phyloP scores from a whole-genome alignment of 2,113 vertebrate species.

The Octodon degus region DNA sequence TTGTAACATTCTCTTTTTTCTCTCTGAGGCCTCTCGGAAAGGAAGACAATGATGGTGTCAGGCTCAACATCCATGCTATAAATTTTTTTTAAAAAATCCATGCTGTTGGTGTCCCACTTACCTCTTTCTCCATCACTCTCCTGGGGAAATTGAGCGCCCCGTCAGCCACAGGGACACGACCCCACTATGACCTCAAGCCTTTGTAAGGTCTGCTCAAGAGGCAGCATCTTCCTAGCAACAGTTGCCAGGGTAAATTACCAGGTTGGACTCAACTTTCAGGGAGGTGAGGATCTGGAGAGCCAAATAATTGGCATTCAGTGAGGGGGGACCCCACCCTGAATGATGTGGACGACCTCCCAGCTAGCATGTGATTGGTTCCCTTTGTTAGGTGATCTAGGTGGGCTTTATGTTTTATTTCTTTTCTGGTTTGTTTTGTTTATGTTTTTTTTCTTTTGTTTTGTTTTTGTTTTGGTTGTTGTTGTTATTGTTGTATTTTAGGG shows the following conservation, averaged over 20 bases:
- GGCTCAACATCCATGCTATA: neutral
- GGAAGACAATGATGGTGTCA: neutral
- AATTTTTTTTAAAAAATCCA: too few relatives aligned
- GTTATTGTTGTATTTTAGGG: too few relatives aligned
- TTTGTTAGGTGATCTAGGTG: neutral
- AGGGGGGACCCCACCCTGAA: neutral
- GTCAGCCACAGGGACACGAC: constrained; percentile 33
- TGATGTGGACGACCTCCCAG: neutral
- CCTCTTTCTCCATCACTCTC: constrained; percentile 21
- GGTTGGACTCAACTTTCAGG: constrained; percentile 40
- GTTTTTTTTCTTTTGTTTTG: too few relatives aligned
- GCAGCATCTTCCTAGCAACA: constrained; percentile 74
- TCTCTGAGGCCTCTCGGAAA: neutral
- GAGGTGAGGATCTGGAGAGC: constrained; percentile 3
- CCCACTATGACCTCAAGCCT: neutral
- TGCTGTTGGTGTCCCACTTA: neutral
- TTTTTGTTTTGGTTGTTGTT: too few relatives aligned
- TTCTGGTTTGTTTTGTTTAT: too few relatives aligned
- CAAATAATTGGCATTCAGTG: constrained; percentile 49
- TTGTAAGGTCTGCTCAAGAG: constrained; percentile 53
- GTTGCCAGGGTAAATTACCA: constrained; percentile 69
- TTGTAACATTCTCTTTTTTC: neutral
- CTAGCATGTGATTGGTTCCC: neutral
- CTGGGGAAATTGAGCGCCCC: constrained; percentile 51
- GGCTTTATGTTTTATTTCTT: neutral